phyloP scores from a whole-genome alignment of 2,113 vertebrate genomes.

The Toxotes jaculatrix region DNA sequence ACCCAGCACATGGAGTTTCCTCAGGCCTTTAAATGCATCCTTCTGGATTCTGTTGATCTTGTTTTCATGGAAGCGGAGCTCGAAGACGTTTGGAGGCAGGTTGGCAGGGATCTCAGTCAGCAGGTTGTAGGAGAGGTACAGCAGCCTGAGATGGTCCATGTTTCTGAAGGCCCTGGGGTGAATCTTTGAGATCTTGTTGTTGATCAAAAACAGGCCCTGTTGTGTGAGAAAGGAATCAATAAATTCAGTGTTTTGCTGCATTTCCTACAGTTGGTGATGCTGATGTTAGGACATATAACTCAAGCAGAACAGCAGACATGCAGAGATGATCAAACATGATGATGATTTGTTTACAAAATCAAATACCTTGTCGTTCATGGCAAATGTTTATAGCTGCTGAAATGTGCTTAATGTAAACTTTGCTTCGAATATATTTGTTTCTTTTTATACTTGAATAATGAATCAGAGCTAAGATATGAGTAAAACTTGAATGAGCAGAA shows the following conservation, averaged over 20 bases:
- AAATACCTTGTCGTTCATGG: background rate
- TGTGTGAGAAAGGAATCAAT: slow-evolving; percentile 7
- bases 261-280: background rate
- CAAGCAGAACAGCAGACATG: no score
- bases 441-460: no score
- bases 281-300: background rate
- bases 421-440: no score
- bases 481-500: no score
- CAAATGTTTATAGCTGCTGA: background rate
- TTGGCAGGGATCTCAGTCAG: slow-evolving; percentile 92
- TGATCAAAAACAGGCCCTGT: slow-evolving; percentile 95
- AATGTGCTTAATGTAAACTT: background rate
- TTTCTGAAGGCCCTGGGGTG: slow-evolving; percentile 94
- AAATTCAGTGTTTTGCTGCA: background rate
- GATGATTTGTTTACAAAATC: no score
- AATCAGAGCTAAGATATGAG: no score
- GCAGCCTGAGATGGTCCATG: slow-evolving; percentile 88
- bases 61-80: slow-evolving; percentile 96
- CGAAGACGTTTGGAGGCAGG: slow-evolving; percentile 91
- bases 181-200: slow-evolving; percentile 94
- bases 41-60: slow-evolving; percentile 92
- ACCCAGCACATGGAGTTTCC: slow-evolving; percentile 95
- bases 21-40: slow-evolving; percentile 92
- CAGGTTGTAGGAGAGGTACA: slow-evolving; percentile 95
- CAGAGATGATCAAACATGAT: no score